These are phyloP conservation scores for Dioctria linearis DNA, from an alignment of 2,888 invertebrate species.

Conservation along the genomic window DNA sequence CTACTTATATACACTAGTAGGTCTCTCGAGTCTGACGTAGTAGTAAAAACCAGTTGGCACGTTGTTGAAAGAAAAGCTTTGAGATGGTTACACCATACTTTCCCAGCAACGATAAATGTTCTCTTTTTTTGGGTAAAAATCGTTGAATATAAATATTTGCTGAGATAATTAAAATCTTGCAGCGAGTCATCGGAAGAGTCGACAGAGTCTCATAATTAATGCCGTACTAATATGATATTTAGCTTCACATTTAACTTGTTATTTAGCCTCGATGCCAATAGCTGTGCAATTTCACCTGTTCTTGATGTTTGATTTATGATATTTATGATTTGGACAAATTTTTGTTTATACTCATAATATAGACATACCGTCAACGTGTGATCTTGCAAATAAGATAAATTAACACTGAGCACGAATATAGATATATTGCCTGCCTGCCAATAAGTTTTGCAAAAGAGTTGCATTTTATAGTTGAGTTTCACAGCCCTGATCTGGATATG, in stretches of 20 bases:
- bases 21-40: conserved; percentile 2
- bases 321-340: conserved; percentile 19
- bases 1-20: neutral
- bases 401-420: conserved; percentile 11
- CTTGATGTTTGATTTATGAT: conserved; percentile 10
- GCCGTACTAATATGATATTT: neutral
- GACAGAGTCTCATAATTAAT: neutral
- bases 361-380: neutral
- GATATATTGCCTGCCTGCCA: too few species aligned
- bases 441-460: too few species aligned
- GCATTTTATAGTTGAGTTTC: too few species aligned
- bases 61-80: conserved; percentile 13
- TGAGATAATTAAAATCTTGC: conserved; percentile 19
- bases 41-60: conserved; percentile 3
- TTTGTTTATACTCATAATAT: conserved; percentile 10
- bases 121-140: conserved; percentile 25
- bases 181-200: neutral
- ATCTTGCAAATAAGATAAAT: conserved; percentile 9
- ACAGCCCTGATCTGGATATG: too few species aligned
- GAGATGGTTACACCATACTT: neutral
- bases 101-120: neutral
- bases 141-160: conserved; percentile 36
- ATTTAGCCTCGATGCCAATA: conserved; percentile 27
- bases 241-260: neutral
- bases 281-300: conserved; percentile 26